phyloP scores from a whole-genome alignment of 2,888 invertebrate genomes.

The Drosophila hamatofila region DNA sequence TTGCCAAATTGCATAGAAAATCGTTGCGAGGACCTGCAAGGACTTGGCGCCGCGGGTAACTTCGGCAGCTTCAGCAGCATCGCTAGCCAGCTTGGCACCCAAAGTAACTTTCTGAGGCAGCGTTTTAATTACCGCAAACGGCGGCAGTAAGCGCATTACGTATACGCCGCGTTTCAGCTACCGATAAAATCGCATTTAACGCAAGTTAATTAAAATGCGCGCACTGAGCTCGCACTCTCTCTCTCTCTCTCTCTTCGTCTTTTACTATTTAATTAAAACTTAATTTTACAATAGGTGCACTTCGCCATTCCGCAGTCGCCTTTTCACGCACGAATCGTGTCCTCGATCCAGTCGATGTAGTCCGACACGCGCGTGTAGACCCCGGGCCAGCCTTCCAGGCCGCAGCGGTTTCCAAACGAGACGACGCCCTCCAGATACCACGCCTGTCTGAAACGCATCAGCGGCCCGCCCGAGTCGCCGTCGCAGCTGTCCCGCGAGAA shows the following conservation, averaged over 20 bases:
- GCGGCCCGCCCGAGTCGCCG: conserved; percentile 89
- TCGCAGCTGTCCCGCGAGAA: conserved; percentile 87
- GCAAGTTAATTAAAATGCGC: conserved; percentile 76
- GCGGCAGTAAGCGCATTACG: conserved; percentile 73
- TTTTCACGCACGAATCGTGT: conserved; percentile 84
- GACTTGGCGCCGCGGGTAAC: conserved; percentile 52
- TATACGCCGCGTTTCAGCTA: conserved; percentile 63
- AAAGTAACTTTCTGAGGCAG: conserved; percentile 52
- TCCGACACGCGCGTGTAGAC: conserved; percentile 89
- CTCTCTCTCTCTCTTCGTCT: conserved; percentile 20
- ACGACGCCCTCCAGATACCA: conserved; percentile 85
- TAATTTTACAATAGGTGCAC: conserved; percentile 53
- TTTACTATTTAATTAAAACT: conserved; percentile 71
- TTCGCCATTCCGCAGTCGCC: background rate
- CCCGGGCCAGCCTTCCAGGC: conserved; percentile 88
- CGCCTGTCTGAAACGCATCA: conserved; percentile 85
- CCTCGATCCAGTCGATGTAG: conserved; percentile 89
- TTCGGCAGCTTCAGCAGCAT: no score
- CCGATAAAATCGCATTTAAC: conserved; percentile 75
- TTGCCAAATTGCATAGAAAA: conserved; percentile 82
- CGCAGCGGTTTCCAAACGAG: conserved; percentile 86
- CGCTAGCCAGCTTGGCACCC: conserved; percentile 17
- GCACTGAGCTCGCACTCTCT: conserved; percentile 7
- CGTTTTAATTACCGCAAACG: conserved; percentile 78
- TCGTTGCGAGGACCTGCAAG: conserved; percentile 51